These are phyloP conservation scores for Nothobranchius furzeri DNA, from an alignment of 2,113 vertebrate species.

Conservation along the genomic window DNA sequence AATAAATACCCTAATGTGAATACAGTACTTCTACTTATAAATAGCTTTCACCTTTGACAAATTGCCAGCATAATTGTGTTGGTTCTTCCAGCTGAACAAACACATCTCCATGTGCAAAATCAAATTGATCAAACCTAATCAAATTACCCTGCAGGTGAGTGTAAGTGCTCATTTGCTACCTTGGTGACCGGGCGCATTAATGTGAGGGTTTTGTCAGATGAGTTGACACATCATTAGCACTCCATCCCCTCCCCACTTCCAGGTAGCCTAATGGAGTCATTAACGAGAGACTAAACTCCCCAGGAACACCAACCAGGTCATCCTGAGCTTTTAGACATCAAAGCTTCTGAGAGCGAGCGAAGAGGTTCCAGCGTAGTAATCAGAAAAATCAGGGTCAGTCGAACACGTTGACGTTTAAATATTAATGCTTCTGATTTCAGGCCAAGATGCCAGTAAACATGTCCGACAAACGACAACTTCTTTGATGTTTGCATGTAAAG, in stretches of 20 bases:
- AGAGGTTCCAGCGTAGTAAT: slow-evolving; percentile 14
- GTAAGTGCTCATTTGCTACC: slow-evolving; percentile 43
- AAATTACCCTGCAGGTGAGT: slow-evolving; percentile 71
- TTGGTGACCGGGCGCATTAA: slow-evolving; percentile 48
- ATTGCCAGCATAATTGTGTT: slow-evolving; percentile 50
- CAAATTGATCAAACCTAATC: slow-evolving; percentile 72
- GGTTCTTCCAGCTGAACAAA: slow-evolving; percentile 48
- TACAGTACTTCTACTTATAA: slow-evolving; percentile 26
- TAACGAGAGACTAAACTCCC: slow-evolving; percentile 40
- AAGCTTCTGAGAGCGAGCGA: slow-evolving; percentile 17
- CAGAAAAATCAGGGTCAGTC: slow-evolving; percentile 42
- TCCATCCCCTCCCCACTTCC: background rate
- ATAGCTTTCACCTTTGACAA: slow-evolving; percentile 50
- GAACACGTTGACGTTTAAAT: slow-evolving; percentile 38
- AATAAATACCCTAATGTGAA: slow-evolving; percentile 18
- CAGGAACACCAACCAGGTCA: slow-evolving; percentile 5
- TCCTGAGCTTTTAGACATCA: slow-evolving; percentile 15
- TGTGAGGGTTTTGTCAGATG: slow-evolving; percentile 73
- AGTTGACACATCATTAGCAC: slow-evolving; percentile 61
- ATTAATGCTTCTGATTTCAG: slow-evolving; percentile 35
- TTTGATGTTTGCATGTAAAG: slow-evolving; percentile 29
- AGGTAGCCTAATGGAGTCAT: slow-evolving; percentile 60
- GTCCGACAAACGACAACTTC: background rate
- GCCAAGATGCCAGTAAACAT: slow-evolving; percentile 13
- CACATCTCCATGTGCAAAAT: slow-evolving; percentile 61